Base-by-base conservation (phyloP, 35 echinoderm and acorn worm genomes). In the Apostichopus parvimensis region DNA sequence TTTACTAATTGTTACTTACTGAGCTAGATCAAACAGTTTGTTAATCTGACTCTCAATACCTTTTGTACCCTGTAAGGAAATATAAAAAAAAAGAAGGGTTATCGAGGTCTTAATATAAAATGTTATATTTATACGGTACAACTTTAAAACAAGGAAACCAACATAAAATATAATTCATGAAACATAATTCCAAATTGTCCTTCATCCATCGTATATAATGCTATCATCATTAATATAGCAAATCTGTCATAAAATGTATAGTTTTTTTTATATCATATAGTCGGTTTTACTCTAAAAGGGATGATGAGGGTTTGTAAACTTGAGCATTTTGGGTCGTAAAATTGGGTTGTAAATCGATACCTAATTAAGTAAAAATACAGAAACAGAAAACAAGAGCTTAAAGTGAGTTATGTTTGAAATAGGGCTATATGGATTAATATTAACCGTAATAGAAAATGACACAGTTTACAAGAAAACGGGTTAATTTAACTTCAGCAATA, bases 21-120 rank as follows among this genome's bases (percentile, higher is more conserved):
- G 91, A 13, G 95, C 95, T 76, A 97, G 82, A 17, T 96, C 93
- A 75, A 99, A 96, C 22, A 96, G 93, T 59, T 89, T 96, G 92
- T 99, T 96, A 54, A 99, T 87, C 64, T 99, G 95, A 45, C 72
- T 88, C 56, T 99, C 97, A 79, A 94, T 96, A 78, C 97, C 97
- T 21, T 94, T 90, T 45, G 95, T 96, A 82, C 97, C 97, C 94
- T 97, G 81, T 57, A 77, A 71, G 23, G 62, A 23, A 76, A 92
- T 80, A 77, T n/a, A n/a, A n/a, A 59, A 1, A 34, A 52, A 14
- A 20, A 86, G n/a, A 86, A 23, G 20, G 3, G 3, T 45, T 0
- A 45, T 45, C 34, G 34, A 45, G 34, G 34, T 45, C 34, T 45
- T 45, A 45, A 45, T 45, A 56, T 86, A 1, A 52, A 53, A 4